Evolutionary conservation across 2,888 invertebrate species (phyloP).

Genomic region (Cosmopolites sordidus): DNA sequence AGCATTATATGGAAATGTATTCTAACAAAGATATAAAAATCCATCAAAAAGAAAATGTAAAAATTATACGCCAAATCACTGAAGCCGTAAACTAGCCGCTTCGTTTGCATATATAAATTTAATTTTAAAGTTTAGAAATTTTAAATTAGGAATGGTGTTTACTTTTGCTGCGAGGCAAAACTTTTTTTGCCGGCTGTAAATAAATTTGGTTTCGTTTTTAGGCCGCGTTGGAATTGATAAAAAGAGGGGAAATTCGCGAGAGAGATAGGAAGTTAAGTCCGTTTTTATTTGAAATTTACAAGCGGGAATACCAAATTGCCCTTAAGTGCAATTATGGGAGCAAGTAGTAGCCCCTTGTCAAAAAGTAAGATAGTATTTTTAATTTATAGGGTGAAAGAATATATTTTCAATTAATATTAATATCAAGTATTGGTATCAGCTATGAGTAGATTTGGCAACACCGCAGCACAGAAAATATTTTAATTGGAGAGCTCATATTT

Average conservation of each 20-base stretch:
- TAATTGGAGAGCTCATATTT: too few species aligned
- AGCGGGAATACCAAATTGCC: background rate
- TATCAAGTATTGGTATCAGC: too few species aligned
- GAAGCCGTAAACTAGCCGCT: background rate
- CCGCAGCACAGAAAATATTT: too few species aligned
- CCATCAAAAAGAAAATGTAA: background rate
- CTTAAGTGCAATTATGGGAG: too few species aligned
- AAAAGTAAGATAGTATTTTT: too few species aligned
- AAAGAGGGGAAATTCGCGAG: background rate
- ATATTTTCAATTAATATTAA: too few species aligned
- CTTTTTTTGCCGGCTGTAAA: background rate
- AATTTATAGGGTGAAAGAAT: too few species aligned
- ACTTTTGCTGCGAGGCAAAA: background rate
- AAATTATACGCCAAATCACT: background rate
- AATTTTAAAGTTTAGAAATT: constrained; percentile 2
- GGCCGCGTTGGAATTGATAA: background rate
- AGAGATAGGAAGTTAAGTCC: background rate
- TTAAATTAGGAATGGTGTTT: background rate
- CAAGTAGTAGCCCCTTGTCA: too few species aligned
- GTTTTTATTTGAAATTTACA: background rate
- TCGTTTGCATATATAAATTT: constrained; percentile 2
- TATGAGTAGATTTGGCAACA: too few species aligned
- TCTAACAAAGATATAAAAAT: background rate
- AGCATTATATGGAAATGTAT: too few species aligned
- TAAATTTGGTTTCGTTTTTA: background rate